phyloP scores from a whole-genome alignment of 2,888 invertebrate species.

The Idaea dimidiata region DNA sequence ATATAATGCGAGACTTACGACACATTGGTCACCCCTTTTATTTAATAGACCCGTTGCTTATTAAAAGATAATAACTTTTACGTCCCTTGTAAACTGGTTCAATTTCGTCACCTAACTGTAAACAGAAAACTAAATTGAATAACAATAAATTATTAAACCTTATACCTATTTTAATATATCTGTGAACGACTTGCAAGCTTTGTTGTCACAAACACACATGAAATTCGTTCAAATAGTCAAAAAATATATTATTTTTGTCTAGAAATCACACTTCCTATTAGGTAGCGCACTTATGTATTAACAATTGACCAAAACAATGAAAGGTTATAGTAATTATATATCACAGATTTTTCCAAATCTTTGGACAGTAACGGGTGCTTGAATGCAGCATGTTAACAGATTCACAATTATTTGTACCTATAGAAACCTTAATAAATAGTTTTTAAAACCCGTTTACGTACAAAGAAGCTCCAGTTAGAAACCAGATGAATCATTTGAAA shows the following conservation, averaged over 20 bases:
- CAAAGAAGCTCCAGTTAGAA: slow-evolving; percentile 71
- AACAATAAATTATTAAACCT: slow-evolving; percentile 81
- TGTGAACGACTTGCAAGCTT: slow-evolving; percentile 74
- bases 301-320: slow-evolving; percentile 81
- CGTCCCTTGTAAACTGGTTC: slow-evolving; percentile 77
- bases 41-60: slow-evolving; percentile 60
- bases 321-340: slow-evolving; percentile 76
- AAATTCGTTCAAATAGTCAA: slow-evolving; percentile 79
- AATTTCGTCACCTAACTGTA: slow-evolving; percentile 77
- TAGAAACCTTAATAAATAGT: slow-evolving; percentile 57
- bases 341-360: slow-evolving; percentile 80
- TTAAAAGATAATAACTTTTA: slow-evolving; percentile 77
- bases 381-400: slow-evolving; percentile 49
- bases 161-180: slow-evolving; percentile 77
- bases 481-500: slow-evolving; percentile 71
- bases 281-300: slow-evolving; percentile 73
- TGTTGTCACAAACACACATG: slow-evolving; percentile 69
- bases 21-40: slow-evolving; percentile 71
- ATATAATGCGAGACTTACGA: slow-evolving; percentile 60
- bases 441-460: slow-evolving; percentile 70
- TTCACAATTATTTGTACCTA: slow-evolving; percentile 69
- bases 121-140: slow-evolving; percentile 79
- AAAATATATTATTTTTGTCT: slow-evolving; percentile 79
- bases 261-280: slow-evolving; percentile 64
- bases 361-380: slow-evolving; percentile 79